These are phyloP conservation scores for rat (Rattus norvegicus) DNA, from an alignment of 2,113 vertebrate species.

Conservation along the genomic window DNA sequence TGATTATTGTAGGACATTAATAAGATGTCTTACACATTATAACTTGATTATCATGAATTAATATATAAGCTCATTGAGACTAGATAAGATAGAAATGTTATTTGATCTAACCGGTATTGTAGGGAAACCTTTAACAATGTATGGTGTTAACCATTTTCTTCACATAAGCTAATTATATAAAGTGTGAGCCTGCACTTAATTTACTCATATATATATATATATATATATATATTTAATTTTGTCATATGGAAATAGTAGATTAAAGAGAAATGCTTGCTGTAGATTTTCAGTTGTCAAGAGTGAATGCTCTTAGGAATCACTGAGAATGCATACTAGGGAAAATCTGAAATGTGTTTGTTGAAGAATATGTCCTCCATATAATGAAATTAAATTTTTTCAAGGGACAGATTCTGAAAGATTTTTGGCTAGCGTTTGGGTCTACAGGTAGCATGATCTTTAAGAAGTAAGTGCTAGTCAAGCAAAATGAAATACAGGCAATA, in stretches of 20 bases:
- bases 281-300: background rate
- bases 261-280: background rate
- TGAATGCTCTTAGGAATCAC: background rate
- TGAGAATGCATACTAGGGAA: background rate
- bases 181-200: background rate
- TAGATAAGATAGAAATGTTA: conserved; percentile 25
- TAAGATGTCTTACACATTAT: background rate
- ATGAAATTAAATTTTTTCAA: background rate
- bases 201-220: background rate
- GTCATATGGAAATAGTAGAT: background rate
- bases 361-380: background rate
- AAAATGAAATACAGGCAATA: background rate
- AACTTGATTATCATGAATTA: background rate
- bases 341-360: background rate
- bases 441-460: background rate
- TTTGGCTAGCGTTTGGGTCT: background rate
- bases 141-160: no score
- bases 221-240: background rate
- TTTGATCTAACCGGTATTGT: background rate
- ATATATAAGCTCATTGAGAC: background rate
- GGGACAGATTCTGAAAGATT: background rate
- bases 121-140: no score
- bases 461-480: background rate
- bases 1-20: conserved; percentile 3
- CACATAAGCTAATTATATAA: background rate